phyloP scores from a whole-genome alignment of 2,113 vertebrate genomes.

The Apus apus region DNA sequence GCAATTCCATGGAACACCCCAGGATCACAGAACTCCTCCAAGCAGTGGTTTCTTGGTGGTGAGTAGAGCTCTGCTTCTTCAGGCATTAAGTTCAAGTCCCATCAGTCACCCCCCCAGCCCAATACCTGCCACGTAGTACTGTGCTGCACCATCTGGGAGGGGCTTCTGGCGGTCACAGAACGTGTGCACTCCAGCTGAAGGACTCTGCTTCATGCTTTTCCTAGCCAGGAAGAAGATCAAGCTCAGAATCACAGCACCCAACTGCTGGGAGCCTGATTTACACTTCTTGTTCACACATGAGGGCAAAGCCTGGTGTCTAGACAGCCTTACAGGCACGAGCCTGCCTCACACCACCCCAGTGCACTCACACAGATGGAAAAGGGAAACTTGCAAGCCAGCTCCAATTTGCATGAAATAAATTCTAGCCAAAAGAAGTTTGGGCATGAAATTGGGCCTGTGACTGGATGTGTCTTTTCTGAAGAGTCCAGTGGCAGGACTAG shows the following conservation, averaged over 20 bases:
- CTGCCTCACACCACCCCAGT: not conserved
- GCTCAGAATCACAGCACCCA: not conserved
- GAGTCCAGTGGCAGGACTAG: too few relatives aligned
- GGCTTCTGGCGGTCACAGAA: slow-evolving; percentile 93
- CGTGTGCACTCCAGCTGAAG: slow-evolving; percentile 89
- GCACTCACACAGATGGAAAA: not conserved
- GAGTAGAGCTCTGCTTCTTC: not conserved
- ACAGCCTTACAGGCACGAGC: not conserved
- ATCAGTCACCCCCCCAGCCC: not conserved
- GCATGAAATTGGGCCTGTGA: too few relatives aligned
- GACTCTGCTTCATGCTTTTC: slow-evolving; percentile 89
- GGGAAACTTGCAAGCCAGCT: too few relatives aligned
- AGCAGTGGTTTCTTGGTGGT: not conserved
- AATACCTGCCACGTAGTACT: slow-evolving; percentile 98
- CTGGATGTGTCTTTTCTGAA: too few relatives aligned
- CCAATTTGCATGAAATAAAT: too few relatives aligned
- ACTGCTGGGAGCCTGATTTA: not conserved
- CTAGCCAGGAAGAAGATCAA: slow-evolving; percentile 68
- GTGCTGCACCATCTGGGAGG: slow-evolving; percentile 92
- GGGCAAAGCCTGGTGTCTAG: not conserved
- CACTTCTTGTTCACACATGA: fast-evolving
- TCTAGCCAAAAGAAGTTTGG: too few relatives aligned
- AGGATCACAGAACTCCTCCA: not conserved
- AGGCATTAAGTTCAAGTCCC: not conserved
- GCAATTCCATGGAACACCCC: not conserved